These are phyloP conservation scores for Papilio aristodemus DNA, from an alignment of 1,140 invertebrate species.

Conservation along the genomic window DNA sequence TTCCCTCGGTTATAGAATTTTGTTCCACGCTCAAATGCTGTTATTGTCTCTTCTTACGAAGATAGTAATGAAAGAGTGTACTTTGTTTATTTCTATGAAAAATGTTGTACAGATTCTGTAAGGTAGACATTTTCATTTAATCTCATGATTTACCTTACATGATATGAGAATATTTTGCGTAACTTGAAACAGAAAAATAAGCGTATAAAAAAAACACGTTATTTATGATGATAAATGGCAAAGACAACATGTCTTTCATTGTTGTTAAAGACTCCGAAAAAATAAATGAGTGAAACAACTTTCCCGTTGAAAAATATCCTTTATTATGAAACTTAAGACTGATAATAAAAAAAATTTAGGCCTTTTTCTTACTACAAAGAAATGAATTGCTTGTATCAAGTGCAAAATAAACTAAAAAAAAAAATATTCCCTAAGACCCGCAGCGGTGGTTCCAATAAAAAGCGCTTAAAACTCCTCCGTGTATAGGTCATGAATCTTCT, in stretches of 20 bases:
- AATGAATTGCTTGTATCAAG: slow-evolving; percentile 20
- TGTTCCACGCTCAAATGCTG: slow-evolving; percentile 16
- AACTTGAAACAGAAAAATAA: too few species aligned
- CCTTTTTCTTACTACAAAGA: not conserved
- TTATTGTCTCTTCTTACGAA: slow-evolving; percentile 19
- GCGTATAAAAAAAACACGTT: not conserved
- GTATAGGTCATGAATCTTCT: slow-evolving; percentile 21
- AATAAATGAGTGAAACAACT: too few species aligned
- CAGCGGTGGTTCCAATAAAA: slow-evolving; percentile 21
- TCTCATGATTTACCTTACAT: too few species aligned
- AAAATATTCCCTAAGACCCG: not conserved
- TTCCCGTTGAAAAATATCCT: not conserved
- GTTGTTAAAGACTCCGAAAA: too few species aligned
- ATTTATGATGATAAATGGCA: too few species aligned
- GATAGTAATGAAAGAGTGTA: not conserved
- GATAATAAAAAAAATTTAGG: not conserved
- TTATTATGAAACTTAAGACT: not conserved
- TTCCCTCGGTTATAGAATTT: not conserved
- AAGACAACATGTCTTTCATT: too few species aligned
- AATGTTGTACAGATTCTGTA: not conserved
- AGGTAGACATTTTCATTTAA: not conserved
- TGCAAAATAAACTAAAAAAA: slow-evolving; percentile 8
- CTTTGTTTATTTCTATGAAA: not conserved
- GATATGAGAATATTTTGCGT: too few species aligned
- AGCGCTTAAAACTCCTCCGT: slow-evolving; percentile 15